Percentiles rank a stretch among this genome's conserved stretches.
These are phyloP conservation scores for Neoitamus cyanurus DNA, from an alignment of 2,888 invertebrate species.

Conservation along the genomic window DNA sequence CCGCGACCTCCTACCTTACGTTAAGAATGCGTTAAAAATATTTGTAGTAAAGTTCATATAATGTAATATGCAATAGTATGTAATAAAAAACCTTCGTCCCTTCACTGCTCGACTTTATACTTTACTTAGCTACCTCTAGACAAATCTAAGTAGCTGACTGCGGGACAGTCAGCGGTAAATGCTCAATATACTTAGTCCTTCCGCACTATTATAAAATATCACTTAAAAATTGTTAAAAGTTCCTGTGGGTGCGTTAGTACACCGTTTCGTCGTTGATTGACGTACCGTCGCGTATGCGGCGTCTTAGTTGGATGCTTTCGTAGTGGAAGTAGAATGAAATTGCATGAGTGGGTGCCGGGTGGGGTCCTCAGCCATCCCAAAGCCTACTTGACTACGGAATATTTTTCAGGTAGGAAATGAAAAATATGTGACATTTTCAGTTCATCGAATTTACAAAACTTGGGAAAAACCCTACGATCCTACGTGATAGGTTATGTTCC, in stretches of 20 bases:
- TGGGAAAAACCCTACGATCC: not conserved
- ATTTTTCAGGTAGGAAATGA: not conserved
- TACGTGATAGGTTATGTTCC: not conserved
- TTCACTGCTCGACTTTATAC: not conserved
- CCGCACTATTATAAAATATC: constrained; percentile 49
- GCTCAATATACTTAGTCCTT: not conserved
- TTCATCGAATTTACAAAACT: not conserved
- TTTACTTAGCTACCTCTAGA: constrained; percentile 16
- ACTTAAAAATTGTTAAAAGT: constrained; percentile 50
- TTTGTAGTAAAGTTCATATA: constrained; percentile 33
- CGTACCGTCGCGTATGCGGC: not conserved
- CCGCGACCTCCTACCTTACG: not conserved
- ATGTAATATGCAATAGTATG: constrained; percentile 35
- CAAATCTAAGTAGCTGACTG: not conserved
- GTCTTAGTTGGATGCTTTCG: not conserved
- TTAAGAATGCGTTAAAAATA: constrained; percentile 31
- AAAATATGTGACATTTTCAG: not conserved
- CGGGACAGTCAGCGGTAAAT: not conserved
- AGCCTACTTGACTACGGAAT: not conserved
- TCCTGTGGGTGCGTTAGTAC: not conserved
- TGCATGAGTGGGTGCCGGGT: not conserved
- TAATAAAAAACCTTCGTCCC: constrained; percentile 25
- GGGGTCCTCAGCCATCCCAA: not conserved
- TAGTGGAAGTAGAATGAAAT: not conserved
- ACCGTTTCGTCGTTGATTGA: not conserved